Base-by-base conservation (phyloP, 2,797 vertebrate species). In the Lerista edwardsae region DNA sequence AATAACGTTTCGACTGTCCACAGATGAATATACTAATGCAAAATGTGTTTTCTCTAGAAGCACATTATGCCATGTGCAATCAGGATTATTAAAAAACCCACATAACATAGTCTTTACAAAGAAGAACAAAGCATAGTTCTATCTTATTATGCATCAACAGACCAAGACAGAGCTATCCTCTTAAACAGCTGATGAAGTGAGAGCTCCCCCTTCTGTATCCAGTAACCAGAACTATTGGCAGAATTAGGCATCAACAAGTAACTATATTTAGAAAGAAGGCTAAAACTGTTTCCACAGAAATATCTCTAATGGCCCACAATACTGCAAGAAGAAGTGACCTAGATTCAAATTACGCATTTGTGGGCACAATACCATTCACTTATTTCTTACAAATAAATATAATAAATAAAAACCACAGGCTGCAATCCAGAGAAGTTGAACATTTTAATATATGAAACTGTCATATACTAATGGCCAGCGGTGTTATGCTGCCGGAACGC, bases 191-290 rank as follows among this genome's bases (percentile, higher is more conserved):
- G 61, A 74, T 84, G 83, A 59, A 79, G 76, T 84, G 69, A 74
- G 76, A 79, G 59, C 69, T 84, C 69, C 77, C 59, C 34, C 69
- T 84, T 79, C 75, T 84, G 75, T 84, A 84, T 55, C 64, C 69
- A 84, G 44, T 36, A 69, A 80, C 47, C 21, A 61, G 69, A 69
- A 62, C 39, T 23, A 12, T 31, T 74, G 23, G 71, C 23, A 69
- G 23, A 10, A 67, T 76, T 76, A 41, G 36, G 44, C 65, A 23
- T 36, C 12, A 80, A 69, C 57, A 15, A 62, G n/a, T 59, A 69
- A n/a, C 6, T 7, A 21, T 21, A 47, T 10, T 15, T 17, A 23
- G 12, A 73, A 6, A 25, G 12, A 73, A 9, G 36, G 59, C 62
- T 44, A 44, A 64, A 79, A 39, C 17, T 76, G 57, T 36, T 84